Evolutionary conservation across 2,888 invertebrate species (phyloP).

Genomic region (Chirona hameri): DNA sequence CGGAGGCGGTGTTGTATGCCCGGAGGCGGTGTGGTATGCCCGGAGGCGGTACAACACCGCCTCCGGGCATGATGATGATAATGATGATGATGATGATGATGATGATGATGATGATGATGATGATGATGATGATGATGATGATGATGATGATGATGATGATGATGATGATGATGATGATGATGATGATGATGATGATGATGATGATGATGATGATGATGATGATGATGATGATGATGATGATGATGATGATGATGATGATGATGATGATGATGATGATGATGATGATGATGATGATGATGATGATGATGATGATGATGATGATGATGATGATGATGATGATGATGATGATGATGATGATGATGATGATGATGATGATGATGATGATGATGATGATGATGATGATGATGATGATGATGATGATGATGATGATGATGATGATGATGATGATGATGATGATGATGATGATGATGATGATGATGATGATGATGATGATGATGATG

Average conservation of each 20-base stretch:
- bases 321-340: conserved; percentile 22
- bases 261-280: conserved; percentile 22
- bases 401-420: conserved; percentile 22
- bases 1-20: too few species aligned
- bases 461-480: conserved; percentile 22
- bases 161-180: conserved; percentile 22
- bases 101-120: conserved; percentile 22
- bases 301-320: conserved; percentile 22
- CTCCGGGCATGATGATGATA: neutral
- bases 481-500: conserved; percentile 22
- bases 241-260: conserved; percentile 22
- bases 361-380: conserved; percentile 22
- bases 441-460: conserved; percentile 22
- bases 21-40: too few species aligned
- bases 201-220: conserved; percentile 22
- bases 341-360: conserved; percentile 22
- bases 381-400: conserved; percentile 22
- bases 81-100: conserved; percentile 22
- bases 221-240: conserved; percentile 22
- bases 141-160: conserved; percentile 22
- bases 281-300: conserved; percentile 22
- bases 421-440: conserved; percentile 22
- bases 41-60: too few species aligned
- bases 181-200: conserved; percentile 22
- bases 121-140: conserved; percentile 22